phyloP scores from a whole-genome alignment of 2,113 vertebrate species.

The Mionectes macconnelli region DNA sequence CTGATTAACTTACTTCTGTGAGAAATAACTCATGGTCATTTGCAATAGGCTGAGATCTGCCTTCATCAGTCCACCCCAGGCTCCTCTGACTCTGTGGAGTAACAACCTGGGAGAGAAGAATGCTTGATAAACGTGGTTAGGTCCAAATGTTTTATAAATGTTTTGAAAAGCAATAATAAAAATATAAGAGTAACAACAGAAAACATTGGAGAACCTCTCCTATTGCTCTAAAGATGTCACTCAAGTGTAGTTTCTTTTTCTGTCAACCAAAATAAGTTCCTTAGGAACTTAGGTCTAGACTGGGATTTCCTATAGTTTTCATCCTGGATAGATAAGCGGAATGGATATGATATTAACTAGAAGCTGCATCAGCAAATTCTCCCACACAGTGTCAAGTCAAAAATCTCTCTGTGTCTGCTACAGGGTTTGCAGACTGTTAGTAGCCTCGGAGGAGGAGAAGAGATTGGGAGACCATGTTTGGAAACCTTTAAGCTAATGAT shows the following conservation, averaged over 20 bases:
- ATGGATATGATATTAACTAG: not conserved
- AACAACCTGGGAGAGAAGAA: not conserved
- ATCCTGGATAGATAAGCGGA: not conserved
- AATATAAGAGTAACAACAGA: not conserved
- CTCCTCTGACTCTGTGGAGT: not conserved
- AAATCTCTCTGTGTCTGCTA: not conserved
- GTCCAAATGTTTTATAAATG: not conserved
- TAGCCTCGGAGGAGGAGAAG: not conserved
- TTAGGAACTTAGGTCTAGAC: not conserved
- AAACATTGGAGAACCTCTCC: not conserved
- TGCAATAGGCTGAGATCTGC: not conserved
- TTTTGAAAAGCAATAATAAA: constrained; percentile 36
- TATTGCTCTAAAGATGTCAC: not conserved
- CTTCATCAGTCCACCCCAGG: not conserved
- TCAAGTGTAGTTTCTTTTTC: not conserved
- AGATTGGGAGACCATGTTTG: not conserved
- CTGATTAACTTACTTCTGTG: not conserved
- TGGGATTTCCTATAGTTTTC: not conserved
- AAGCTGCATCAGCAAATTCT: not conserved
- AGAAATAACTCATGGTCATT: not conserved
- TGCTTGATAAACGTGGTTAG: not conserved
- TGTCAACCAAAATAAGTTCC: not conserved
- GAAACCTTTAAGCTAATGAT: not conserved
- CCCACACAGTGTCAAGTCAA: not conserved
- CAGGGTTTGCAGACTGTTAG: not conserved